Conservation (phyloP, 2,888 invertebrate genomes). For the Cerceris ruficornis region DNA sequence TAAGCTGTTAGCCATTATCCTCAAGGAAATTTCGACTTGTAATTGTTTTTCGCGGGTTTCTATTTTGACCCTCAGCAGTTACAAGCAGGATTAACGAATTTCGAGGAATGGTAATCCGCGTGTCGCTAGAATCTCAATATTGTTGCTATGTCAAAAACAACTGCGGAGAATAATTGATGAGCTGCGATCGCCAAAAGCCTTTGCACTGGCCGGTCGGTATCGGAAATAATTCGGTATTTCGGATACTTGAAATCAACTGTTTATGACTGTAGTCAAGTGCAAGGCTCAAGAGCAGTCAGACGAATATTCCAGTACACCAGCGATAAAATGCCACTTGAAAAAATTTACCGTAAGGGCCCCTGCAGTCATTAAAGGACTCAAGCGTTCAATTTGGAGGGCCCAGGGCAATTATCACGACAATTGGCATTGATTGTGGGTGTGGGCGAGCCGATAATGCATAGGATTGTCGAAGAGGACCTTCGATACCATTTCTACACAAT, state of each 20-base stretch:
- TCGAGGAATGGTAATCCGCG: too few relatives aligned
- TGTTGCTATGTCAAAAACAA: background rate
- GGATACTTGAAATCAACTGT: conserved; percentile 38
- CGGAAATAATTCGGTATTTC: conserved; percentile 33
- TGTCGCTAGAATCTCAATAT: too few relatives aligned
- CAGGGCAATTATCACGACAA: conserved; percentile 10
- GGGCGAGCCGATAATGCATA: too few relatives aligned
- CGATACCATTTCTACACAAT: too few relatives aligned
- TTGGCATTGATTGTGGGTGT: background rate
- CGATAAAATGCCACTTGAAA: conserved; percentile 30
- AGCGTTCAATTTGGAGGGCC: conserved; percentile 9
- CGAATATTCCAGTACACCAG: conserved; percentile 12
- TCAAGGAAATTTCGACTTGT: too few relatives aligned
- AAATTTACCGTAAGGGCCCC: conserved; percentile 14
- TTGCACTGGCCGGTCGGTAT: conserved; percentile 11
- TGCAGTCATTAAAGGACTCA: conserved; percentile 21
- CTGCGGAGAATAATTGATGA: background rate
- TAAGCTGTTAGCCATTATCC: too few relatives aligned
- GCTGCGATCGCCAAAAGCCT: conserved; percentile 3
- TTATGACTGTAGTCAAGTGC: conserved; percentile 26
- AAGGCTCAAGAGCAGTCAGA: background rate
- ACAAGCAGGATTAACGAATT: too few relatives aligned
- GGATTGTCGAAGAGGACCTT: too few relatives aligned
- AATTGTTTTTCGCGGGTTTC: too few relatives aligned
- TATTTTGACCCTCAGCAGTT: too few relatives aligned